Base-by-base conservation (phyloP, 2,113 vertebrate genomes). In the Emydocephalus ijimae region DNA sequence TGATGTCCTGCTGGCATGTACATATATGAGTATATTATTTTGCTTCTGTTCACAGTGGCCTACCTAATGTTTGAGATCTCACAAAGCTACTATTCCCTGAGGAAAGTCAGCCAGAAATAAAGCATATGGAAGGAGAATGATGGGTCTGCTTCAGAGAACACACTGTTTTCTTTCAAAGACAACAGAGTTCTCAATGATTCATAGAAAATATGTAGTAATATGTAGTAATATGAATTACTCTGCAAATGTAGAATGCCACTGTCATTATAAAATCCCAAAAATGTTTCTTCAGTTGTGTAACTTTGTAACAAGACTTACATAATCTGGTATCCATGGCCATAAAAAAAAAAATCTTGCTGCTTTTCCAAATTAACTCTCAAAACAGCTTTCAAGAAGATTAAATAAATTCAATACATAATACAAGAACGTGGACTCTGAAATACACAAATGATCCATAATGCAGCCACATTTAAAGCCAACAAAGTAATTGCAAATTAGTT, bases 51-150 rank as follows among this genome's bases (percentile, higher is more conserved):
- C 29, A 69, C 48, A 88, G 95, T 61, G 74, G 81, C 92, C 57
- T 94, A 93, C 94, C 96, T 95, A 91, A 93, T 95, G 92, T 93
- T 96, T 95, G 91, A 94, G 92, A 89, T 90, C 94, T 96, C 94
- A 0, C 64, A 59, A 48, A 57, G 94, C 95, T 95, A 96, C 94
- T 95, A 94, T 93, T 94, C 97, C 96, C 95, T 91, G 92, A 96
- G 96, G 97, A 97, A 95, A 96, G 52, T 48, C 94, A 97, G 95
- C 94, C 95, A 94, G 91, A 89, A 85, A 85, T n/a, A 61, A 96
- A 97, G 69, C 96, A 97, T 96, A 96, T 94, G 95, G n/a, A 74
- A 52, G 81, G 50, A 88, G 91, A 92, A 88, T 43, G 56, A 23
- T 43, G 12, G 18, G 34, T 93, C 92, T 95, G 94, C 94, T 93